Evolutionary conservation across 2,888 invertebrate species (phyloP), one percentile per base, ranked within the genome.

Genomic region (Perizoma flavofasciatum): DNA sequence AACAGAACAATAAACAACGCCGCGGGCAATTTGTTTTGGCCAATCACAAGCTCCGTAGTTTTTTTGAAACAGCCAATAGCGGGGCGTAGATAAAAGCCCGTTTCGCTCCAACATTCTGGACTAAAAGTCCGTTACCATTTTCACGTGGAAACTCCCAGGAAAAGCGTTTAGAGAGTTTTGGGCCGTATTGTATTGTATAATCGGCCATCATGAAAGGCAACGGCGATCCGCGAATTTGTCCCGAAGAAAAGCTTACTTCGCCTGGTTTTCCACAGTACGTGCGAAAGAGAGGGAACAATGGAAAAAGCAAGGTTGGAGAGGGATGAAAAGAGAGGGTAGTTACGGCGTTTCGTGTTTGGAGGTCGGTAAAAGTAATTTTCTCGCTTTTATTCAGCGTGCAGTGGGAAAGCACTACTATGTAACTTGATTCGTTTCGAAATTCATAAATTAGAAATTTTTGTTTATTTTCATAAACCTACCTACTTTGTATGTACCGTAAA

Each of bases 1-100:
- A 86, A 82, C 82, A 74, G 76, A 55, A 67, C 73, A 75, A 83
- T 85, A 86, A 87, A 88, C 82, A 85, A 85, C 83, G 77, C 86
- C 90, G 87, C 86, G 81, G 83, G 87, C 92, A 92, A 92, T 93
- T 93, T 93, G 89, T 88, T 88, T 88, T 81, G 78, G 80, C 93
- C 93, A 93, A 93, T 93, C 88, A 84, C 85, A 81, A 74, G 84
- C 82, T 79, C 79, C 80, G 79, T 81, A 77, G 75, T 86, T 87
- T 89, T 90, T 89, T 89, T 81, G 74, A 85, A 88, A 85, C 88
- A 84, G 71, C 93, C 92, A 93, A 93, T 93, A 78, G 89, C 82
- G 82, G 85, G 78, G 82, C 81, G 79, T 82, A 86, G 88, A 92
- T 92, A 92, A 88, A 81, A 74, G 83, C 83, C 78, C 71, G 81